Conservation (phyloP, 2,888 invertebrate species). For the Acleris emargana region DNA sequence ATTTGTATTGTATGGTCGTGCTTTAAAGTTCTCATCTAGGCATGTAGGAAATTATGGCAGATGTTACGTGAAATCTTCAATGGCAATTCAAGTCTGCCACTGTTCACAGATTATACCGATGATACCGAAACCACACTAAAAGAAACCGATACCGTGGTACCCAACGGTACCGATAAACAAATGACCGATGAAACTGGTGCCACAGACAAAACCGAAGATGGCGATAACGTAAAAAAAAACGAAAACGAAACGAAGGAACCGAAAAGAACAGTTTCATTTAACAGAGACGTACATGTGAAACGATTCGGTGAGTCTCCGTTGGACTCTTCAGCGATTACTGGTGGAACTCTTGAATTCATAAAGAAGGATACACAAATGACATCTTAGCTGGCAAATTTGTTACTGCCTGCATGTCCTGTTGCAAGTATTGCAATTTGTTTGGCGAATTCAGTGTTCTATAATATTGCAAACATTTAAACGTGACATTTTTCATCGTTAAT, state of each 20-base stretch:
- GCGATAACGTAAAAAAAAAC: constrained; percentile 59
- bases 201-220: constrained; percentile 71
- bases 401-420: background rate
- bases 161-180: constrained; percentile 64
- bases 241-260: constrained; percentile 71
- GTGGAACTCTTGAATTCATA: constrained; percentile 41
- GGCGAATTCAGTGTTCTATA: too few relatives aligned
- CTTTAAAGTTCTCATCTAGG: background rate
- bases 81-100: constrained; percentile 33
- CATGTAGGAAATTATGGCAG: background rate
- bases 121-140: constrained; percentile 63
- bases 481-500: too few relatives aligned
- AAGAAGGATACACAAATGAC: background rate
- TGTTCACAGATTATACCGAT: constrained; percentile 76
- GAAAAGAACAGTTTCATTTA: constrained; percentile 92
- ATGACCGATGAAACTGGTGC: constrained; percentile 76
- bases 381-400: background rate
- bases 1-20: background rate
- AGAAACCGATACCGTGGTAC: constrained; percentile 49
- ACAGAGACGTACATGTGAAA: constrained; percentile 95
- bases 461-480: too few relatives aligned
- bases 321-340: constrained; percentile 44
- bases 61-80: background rate
- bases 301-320: constrained; percentile 89
- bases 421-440: too few relatives aligned